A percentile compares a stretch with the other conserved stretches of the same genome.
Evolutionary conservation across 1,140 invertebrate species (phyloP).

Genomic region (Gonatopus flavifemur): DNA sequence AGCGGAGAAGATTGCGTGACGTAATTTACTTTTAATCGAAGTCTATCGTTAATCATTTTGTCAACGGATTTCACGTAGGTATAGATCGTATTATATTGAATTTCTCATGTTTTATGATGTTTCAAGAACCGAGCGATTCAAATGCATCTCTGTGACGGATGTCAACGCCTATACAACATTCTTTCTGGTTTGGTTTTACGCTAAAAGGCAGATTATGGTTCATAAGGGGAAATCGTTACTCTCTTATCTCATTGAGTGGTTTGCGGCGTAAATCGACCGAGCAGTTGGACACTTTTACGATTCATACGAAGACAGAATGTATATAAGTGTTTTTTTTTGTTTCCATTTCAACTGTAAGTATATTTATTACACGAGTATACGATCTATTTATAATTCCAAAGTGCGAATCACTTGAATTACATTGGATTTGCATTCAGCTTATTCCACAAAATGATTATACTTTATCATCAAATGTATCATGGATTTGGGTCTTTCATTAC

Average conservation of each 20-base stretch:
- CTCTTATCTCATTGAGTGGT: constrained; percentile 2
- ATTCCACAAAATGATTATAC: too few species aligned
- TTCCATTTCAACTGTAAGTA: too few species aligned
- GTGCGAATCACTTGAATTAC: too few species aligned
- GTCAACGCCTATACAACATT: not conserved
- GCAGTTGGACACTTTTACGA: constrained; percentile 19
- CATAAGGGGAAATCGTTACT: constrained; percentile 4
- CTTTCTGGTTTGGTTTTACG: too few species aligned
- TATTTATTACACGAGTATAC: too few species aligned
- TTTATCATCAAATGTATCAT: too few species aligned
- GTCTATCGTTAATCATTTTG: not conserved
- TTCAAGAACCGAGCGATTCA: not conserved
- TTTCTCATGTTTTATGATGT: not conserved
- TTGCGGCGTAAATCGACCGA: constrained; percentile 15
- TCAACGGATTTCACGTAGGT: not conserved
- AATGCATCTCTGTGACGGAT: not conserved
- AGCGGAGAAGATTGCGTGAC: constrained; percentile 10
- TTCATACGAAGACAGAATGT: constrained; percentile 8
- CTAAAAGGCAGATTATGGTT: constrained; percentile 5
- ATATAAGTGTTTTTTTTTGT: constrained; percentile 11
- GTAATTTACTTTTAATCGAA: not conserved
- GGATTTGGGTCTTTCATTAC: too few species aligned
- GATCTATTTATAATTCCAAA: too few species aligned
- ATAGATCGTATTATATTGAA: not conserved
- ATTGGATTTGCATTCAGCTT: too few species aligned